These are phyloP conservation scores for Orius laevigatus DNA, from an alignment of 1,140 invertebrate genomes.

Conservation along the genomic window DNA sequence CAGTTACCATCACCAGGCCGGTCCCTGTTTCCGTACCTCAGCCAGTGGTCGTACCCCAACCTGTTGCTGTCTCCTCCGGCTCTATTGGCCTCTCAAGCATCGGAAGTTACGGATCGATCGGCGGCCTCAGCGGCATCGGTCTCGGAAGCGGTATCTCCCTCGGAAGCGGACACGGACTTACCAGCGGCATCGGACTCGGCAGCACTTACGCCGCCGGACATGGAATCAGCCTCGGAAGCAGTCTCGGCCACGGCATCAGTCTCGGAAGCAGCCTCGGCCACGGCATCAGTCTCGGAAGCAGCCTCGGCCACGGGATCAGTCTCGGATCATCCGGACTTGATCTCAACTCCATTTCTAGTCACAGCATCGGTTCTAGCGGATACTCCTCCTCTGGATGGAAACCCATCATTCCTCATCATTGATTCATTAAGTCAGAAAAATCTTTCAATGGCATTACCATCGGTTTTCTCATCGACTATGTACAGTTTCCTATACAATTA, in stretches of 20 bases:
- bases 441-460: too few species aligned
- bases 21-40: conserved; percentile 11
- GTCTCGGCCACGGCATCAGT: neutral
- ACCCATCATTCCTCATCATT: too few species aligned
- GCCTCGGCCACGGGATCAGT: neutral
- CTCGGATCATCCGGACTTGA: too few species aligned
- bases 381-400: too few species aligned
- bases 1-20: conserved; percentile 7
- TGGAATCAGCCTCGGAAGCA: neutral
- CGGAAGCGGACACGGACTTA: neutral
- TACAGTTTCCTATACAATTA: too few species aligned
- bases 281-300: neutral
- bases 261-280: neutral
- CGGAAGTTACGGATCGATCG: neutral
- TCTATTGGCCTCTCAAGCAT: neutral
- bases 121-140: neutral
- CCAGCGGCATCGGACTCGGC: conserved; percentile 12
- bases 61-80: conserved; percentile 5
- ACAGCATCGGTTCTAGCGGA: too few species aligned
- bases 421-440: too few species aligned
- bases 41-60: conserved; percentile 6
- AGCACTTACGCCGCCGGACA: neutral
- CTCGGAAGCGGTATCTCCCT: neutral
- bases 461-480: too few species aligned
- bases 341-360: conserved; percentile 1